Percentiles rank a stretch among this genome's conserved stretches.
These are phyloP conservation scores for Dromaius novaehollandiae DNA, from an alignment of 2,113 vertebrate species.

Conservation along the genomic window DNA sequence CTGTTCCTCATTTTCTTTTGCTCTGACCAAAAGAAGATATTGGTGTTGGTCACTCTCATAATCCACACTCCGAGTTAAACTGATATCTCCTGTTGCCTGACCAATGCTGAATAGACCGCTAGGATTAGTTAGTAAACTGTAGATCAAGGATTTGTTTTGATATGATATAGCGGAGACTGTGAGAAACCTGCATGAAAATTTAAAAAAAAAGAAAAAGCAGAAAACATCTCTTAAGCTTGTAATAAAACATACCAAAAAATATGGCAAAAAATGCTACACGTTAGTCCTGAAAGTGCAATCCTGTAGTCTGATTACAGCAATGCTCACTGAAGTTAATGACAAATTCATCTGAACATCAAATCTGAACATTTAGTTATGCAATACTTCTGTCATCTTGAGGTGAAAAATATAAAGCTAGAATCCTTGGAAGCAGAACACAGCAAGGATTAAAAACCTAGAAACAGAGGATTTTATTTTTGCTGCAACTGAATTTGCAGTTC, in stretches of 20 bases:
- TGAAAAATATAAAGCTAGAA: not conserved
- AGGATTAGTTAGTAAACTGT: slow-evolving; percentile 87
- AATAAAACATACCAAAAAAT: not conserved
- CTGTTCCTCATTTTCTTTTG: slow-evolving; percentile 78
- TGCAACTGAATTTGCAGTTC: not conserved
- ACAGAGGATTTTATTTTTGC: not conserved
- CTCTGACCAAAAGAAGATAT: slow-evolving; percentile 82
- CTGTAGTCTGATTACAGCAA: not conserved
- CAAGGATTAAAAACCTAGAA: slow-evolving; percentile 18
- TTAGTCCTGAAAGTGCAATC: not conserved
- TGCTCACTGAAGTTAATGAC: not conserved
- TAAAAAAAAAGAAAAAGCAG: not conserved
- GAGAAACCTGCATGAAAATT: slow-evolving; percentile 80
- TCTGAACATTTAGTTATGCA: not conserved
- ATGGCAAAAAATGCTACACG: not conserved
- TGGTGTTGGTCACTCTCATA: slow-evolving; percentile 86
- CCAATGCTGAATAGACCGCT: slow-evolving; percentile 85
- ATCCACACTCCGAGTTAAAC: slow-evolving; percentile 83
- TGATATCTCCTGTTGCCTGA: slow-evolving; percentile 79
- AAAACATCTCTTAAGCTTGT: not conserved
- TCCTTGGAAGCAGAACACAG: not conserved
- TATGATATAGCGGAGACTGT: slow-evolving; percentile 84
- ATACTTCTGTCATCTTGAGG: not conserved
- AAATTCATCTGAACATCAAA: not conserved
- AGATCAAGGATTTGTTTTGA: slow-evolving; percentile 86